Evolutionary conservation across 2,888 invertebrate genomes (phyloP).

Genomic region (Leptinotarsa haldemani): DNA sequence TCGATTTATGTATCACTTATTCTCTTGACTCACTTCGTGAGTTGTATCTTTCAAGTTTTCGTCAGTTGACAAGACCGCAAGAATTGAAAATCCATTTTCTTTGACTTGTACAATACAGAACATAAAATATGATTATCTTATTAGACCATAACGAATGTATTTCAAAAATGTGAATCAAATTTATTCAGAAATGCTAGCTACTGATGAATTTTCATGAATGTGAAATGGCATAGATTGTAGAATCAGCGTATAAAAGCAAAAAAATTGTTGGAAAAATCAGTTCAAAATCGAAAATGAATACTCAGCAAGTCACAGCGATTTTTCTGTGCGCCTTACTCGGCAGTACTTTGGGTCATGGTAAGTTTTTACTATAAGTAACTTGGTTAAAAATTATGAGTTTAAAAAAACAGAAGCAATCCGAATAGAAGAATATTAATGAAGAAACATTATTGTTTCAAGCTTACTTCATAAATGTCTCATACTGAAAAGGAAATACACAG

Average conservation of each 20-base stretch:
- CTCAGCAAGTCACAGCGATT: slow-evolving; percentile 48
- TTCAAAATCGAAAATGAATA: slow-evolving; percentile 47
- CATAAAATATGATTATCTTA: background rate
- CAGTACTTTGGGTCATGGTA: slow-evolving; percentile 50
- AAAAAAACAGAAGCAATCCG: too few species aligned
- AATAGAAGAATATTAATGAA: too few species aligned
- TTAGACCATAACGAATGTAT: background rate
- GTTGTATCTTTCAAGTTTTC: too few species aligned
- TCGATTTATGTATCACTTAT: too few species aligned
- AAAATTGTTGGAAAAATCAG: slow-evolving; percentile 30
- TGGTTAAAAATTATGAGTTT: too few species aligned
- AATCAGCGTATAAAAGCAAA: slow-evolving; percentile 35
- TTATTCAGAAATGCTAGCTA: slow-evolving; percentile 33
- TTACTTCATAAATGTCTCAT: too few species aligned
- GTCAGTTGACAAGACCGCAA: too few species aligned
- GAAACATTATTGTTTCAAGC: too few species aligned
- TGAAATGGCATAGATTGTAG: slow-evolving; percentile 29
- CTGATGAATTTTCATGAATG: slow-evolving; percentile 21
- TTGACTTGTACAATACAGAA: background rate
- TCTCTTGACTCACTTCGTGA: too few species aligned
- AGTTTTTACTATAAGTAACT: slow-evolving; percentile 25
- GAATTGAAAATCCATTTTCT: background rate
- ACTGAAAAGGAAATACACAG: too few species aligned
- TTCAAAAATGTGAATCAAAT: slow-evolving; percentile 18
- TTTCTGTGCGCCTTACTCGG: slow-evolving; percentile 47